Evolutionary conservation across 2,113 vertebrate species (phyloP).

Genomic region (Rhynchopsitta pachyrhyncha): DNA sequence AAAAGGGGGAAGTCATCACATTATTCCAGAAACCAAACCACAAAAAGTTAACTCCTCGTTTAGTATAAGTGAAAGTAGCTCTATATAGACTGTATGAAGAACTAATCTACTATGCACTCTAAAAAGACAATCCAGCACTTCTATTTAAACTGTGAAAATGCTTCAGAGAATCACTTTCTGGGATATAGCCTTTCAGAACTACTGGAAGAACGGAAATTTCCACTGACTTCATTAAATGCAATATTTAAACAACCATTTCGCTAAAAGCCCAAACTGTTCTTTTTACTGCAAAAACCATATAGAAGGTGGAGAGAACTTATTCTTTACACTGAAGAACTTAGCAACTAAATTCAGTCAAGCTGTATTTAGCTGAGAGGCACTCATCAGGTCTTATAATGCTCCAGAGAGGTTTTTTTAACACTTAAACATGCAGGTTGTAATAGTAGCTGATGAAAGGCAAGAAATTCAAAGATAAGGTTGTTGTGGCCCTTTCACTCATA

Average conservation of each 20-base stretch:
- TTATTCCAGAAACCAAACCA: not conserved
- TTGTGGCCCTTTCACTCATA: not conserved
- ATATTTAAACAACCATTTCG: not conserved
- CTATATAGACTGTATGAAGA: not conserved
- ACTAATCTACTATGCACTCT: not conserved
- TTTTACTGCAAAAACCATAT: not conserved
- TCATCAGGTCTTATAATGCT: not conserved
- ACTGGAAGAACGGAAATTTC: not conserved
- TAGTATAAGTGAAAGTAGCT: not conserved
- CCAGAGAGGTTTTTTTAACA: not conserved
- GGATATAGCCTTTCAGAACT: not conserved
- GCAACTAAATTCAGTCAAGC: not conserved
- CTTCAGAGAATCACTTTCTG: not conserved
- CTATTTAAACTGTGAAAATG: not conserved
- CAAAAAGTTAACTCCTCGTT: not conserved
- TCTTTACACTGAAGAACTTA: not conserved
- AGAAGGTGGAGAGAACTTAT: not conserved
- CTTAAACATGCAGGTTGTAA: not conserved
- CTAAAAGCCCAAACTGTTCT: not conserved
- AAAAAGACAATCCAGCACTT: not conserved
- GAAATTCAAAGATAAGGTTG: slow-evolving; percentile 10
- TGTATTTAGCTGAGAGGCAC: not conserved
- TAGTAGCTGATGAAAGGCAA: slow-evolving; percentile 1
- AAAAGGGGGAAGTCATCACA: not conserved
- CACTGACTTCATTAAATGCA: not conserved